These are phyloP conservation scores for Drosophila bipectinata DNA, from an alignment of 1,140 invertebrate species.

Conservation along the genomic window DNA sequence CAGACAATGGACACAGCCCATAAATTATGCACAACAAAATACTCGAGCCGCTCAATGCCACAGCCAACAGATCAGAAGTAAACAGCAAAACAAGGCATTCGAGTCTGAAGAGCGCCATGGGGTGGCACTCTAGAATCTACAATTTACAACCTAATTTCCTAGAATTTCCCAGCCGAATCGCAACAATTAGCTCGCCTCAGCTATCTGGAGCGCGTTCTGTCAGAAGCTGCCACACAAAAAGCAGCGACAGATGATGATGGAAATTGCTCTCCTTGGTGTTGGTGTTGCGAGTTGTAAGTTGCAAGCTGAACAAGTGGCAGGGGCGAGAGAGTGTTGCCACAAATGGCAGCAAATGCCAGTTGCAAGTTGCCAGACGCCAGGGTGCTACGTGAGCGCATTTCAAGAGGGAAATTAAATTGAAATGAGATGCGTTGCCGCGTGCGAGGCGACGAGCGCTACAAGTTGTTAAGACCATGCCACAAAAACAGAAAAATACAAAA, in stretches of 20 bases:
- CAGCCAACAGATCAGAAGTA: slow-evolving; percentile 25
- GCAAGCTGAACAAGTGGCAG: not conserved
- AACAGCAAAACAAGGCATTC: slow-evolving; percentile 74
- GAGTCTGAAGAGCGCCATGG: slow-evolving; percentile 6
- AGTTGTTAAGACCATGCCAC: slow-evolving; percentile 60
- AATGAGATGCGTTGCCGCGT: slow-evolving; percentile 60
- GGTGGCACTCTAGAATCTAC: slow-evolving; percentile 40
- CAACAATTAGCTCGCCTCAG: slow-evolving; percentile 30
- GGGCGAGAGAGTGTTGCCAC: slow-evolving; percentile 44
- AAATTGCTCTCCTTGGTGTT: slow-evolving; percentile 33
- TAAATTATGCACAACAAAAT: slow-evolving; percentile 70
- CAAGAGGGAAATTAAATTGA: slow-evolving; percentile 78
- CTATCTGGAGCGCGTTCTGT: not conserved
- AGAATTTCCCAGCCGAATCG: slow-evolving; percentile 32
- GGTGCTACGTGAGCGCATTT: slow-evolving; percentile 61
- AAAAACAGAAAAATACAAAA: slow-evolving; percentile 10
- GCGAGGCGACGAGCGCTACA: slow-evolving; percentile 50
- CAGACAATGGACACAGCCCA: slow-evolving; percentile 15
- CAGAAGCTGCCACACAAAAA: slow-evolving; percentile 42
- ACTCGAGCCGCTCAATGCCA: slow-evolving; percentile 42
- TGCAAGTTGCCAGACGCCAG: slow-evolving; percentile 44
- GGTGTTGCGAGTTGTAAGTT: slow-evolving; percentile 9
- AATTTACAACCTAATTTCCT: slow-evolving; percentile 66
- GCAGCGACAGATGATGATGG: slow-evolving; percentile 51
- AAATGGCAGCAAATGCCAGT: slow-evolving; percentile 60